These are phyloP conservation scores for Sipha flava DNA, from an alignment of 1,140 invertebrate genomes.

Conservation along the genomic window DNA sequence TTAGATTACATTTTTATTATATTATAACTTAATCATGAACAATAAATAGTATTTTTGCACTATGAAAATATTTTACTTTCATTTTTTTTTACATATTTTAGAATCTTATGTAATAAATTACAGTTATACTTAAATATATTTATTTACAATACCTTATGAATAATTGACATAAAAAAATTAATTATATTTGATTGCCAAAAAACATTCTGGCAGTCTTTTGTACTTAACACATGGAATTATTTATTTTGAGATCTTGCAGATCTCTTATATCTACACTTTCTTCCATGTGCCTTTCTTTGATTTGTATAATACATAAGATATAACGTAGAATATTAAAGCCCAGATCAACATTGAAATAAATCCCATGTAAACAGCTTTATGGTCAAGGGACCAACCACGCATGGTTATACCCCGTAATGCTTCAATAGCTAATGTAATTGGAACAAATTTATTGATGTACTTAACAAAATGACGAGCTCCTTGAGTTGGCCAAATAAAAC, in stretches of 20 bases:
- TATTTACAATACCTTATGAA: slow-evolving; percentile 10
- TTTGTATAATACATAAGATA: slow-evolving; percentile 8
- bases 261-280: slow-evolving; percentile 3
- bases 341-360: slow-evolving; percentile 21
- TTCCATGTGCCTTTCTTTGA: slow-evolving; percentile 5
- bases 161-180: not conserved
- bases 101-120: not conserved
- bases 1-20: not conserved
- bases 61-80: not conserved
- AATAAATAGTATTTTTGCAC: slow-evolving; percentile 24
- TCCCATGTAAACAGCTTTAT: slow-evolving; percentile 1
- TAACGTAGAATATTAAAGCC: slow-evolving; percentile 6
- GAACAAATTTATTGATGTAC: slow-evolving; percentile 48
- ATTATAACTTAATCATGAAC: not conserved
- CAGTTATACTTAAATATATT: not conserved
- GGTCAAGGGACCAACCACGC: slow-evolving; percentile 8
- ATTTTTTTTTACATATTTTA: not conserved
- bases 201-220: slow-evolving; percentile 30
- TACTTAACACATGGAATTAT: slow-evolving; percentile 24
- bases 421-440: slow-evolving; percentile 50
- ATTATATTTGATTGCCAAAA: slow-evolving; percentile 11
- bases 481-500: slow-evolving; percentile 58
- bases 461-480: slow-evolving; percentile 50
- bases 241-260: not conserved
- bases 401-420: slow-evolving; percentile 27